Base-by-base conservation (phyloP, 2,797 vertebrate genomes). In the Selene dorsalis region DNA sequence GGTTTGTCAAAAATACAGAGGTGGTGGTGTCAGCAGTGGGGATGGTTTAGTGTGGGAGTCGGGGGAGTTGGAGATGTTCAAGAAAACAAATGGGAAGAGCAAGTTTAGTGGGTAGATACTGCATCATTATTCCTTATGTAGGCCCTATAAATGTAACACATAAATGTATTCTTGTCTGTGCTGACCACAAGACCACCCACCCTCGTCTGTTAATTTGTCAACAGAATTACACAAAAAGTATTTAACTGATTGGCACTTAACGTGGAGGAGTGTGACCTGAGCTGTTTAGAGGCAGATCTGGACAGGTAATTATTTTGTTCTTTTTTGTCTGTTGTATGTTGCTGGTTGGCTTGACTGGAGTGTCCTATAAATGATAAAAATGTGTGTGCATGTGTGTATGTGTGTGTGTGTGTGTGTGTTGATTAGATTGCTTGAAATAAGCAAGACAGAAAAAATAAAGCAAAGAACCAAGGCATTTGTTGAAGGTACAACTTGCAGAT, bases 11-110 rank as follows among this genome's bases (percentile, higher is more conserved):
- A 47, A 18, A 30, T 35, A 38, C 38, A 55, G 18, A 47, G 18
- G 43, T 64, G 57, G 17, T 28, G 12, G 30, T 38, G 22, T 58
- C 50, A 61, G 38, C 39, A 13, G 53, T 61, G 2, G 53, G 71
- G 53, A 41, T 45, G 64, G 45, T 63, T 39, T 68, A 32, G 13
- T 41, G 38, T 24, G 3, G 68, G 50, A 50, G 39, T 71, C n/a
- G 12, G 41, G 69, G 69, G 60, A 66, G 41, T 68, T 68, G 24
- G 26, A 65, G 13, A 61, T 38, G 24, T 45, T 58, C 20, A 41
- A 47, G 26, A 63, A n/a, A 53, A 61, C 57, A 57, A 12, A 58
- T n/a, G 20, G 35, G n/a, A 26, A 32, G 6, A 48, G 18, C 16
- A 28, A 0, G 5, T 32, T 30, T 18, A 13, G 57, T 53, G 22